phyloP scores from a whole-genome alignment of 2,888 invertebrate species.

The Eilema sororculum region DNA sequence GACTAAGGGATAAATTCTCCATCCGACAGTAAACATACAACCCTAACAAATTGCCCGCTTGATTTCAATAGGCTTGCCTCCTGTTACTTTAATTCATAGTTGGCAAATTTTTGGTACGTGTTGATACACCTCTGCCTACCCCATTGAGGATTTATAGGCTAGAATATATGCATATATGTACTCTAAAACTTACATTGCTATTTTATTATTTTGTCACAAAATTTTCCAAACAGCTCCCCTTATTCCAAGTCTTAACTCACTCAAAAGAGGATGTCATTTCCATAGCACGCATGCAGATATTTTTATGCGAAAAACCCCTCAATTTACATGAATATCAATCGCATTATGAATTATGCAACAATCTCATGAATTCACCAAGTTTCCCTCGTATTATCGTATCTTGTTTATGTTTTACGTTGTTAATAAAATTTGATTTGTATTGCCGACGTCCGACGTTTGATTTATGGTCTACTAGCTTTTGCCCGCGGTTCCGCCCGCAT shows the following conservation, averaged over 20 bases:
- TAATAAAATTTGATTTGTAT: slow-evolving; percentile 5
- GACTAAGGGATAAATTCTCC: too few relatives aligned
- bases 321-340: slow-evolving; percentile 58
- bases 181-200: not conserved
- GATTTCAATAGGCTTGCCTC: too few relatives aligned
- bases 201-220: not conserved
- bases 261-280: slow-evolving; percentile 31
- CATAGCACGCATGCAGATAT: slow-evolving; percentile 48
- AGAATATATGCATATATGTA: too few relatives aligned
- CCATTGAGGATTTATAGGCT: too few relatives aligned
- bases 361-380: slow-evolving; percentile 23
- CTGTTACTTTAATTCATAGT: too few relatives aligned
- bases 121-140: too few relatives aligned
- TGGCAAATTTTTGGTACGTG: too few relatives aligned
- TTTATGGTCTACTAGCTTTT: not conserved
- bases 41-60: too few relatives aligned
- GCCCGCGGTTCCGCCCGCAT: too few relatives aligned
- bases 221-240: not conserved
- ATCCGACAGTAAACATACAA: too few relatives aligned
- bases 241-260: slow-evolving; percentile 31
- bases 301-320: slow-evolving; percentile 51
- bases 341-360: slow-evolving; percentile 25
- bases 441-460: not conserved
- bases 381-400: slow-evolving; percentile 9
- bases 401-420: slow-evolving; percentile 5